phyloP scores from a whole-genome alignment of 2,888 invertebrate genomes.

The Hirtodrosophila duncani region DNA sequence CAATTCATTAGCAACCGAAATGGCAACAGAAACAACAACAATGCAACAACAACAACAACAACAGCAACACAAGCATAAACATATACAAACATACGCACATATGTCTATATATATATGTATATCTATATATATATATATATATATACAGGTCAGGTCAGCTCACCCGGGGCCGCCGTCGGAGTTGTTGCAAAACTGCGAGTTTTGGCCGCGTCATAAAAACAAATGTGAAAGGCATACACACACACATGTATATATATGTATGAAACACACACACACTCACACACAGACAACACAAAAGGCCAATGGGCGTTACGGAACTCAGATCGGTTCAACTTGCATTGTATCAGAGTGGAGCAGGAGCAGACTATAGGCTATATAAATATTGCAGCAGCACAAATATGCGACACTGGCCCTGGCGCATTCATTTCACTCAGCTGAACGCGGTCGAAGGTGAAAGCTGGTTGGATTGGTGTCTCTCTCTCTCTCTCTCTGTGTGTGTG shows the following conservation, averaged over 20 bases:
- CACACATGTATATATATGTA: background rate
- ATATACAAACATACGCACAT: no score
- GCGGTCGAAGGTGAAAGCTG: background rate
- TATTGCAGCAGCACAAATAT: conserved; percentile 60
- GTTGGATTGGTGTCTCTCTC: no score
- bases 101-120: no score
- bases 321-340: background rate
- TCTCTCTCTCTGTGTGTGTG: no score
- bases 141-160: conserved; percentile 52
- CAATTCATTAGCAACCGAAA: conserved; percentile 57
- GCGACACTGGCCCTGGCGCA: conserved; percentile 47
- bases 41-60: no score
- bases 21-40: background rate
- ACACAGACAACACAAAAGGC: conserved; percentile 18
- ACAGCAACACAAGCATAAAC: no score
- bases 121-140: conserved; percentile 20
- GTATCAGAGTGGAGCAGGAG: conserved; percentile 1
- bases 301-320: conserved; percentile 6
- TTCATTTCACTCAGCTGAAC: conserved; percentile 26
- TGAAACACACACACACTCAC: conserved; percentile 9
- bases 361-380: conserved; percentile 39
- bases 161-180: conserved; percentile 4
- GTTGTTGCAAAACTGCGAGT: no score
- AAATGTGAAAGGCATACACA: conserved; percentile 46
- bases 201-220: conserved; percentile 60